Evolutionary conservation across 2,797 vertebrate genomes (phyloP).

Genomic region (Coregonus sp.): DNA sequence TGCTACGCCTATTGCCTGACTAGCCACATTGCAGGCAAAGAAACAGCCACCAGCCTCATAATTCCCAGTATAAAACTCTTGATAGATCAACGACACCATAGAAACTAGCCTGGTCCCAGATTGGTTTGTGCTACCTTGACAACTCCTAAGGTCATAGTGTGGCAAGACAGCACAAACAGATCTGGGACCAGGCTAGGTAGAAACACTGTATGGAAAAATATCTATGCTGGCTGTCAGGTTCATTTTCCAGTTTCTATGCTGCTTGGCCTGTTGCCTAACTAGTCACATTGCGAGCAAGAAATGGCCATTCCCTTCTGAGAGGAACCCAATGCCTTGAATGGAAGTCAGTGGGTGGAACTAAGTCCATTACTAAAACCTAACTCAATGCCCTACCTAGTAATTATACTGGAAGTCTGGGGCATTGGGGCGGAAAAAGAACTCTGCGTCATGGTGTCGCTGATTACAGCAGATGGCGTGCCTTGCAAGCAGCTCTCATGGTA

Average conservation of each 20-base stretch:
- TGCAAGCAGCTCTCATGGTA: conserved; percentile 8
- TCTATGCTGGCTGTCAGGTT: not conserved
- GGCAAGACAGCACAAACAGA: not conserved
- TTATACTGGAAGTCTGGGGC: conserved; percentile 68
- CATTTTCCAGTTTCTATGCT: not conserved
- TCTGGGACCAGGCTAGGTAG: not conserved
- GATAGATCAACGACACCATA: not conserved
- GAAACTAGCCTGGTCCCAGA: not conserved
- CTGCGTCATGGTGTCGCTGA: conserved; percentile 68
- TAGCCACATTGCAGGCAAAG: not conserved
- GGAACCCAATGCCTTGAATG: conserved; percentile 40
- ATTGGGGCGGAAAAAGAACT: conserved; percentile 52
- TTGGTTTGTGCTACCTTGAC: not conserved
- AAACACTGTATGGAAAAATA: not conserved
- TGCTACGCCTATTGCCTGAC: not conserved
- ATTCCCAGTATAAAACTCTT: not conserved
- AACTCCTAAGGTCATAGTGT: not conserved
- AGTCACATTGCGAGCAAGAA: conserved; percentile 50
- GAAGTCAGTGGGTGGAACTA: conserved; percentile 71
- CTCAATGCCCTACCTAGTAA: conserved; percentile 70
- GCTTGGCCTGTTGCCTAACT: conserved; percentile 25
- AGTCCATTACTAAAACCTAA: conserved; percentile 65
- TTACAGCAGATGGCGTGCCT: conserved; percentile 51
- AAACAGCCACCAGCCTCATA: not conserved
- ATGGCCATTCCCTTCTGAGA: conserved; percentile 36